Base-by-base conservation (phyloP, 2,113 vertebrate species). In the Formicarius rufipectus region DNA sequence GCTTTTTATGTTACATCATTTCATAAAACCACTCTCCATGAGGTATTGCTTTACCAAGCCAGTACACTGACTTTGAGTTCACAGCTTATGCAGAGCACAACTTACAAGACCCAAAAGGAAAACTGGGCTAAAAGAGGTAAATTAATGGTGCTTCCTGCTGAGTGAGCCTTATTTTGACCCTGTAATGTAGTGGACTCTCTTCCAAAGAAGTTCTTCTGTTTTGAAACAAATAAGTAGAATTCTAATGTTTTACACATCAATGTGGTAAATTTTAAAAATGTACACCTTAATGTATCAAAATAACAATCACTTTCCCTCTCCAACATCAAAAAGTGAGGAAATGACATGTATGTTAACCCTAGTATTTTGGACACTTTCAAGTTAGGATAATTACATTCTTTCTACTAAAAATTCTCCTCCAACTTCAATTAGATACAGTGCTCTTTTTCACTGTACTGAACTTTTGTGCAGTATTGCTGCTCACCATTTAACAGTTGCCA, bases 351-450 rank as follows among this genome's bases (percentile, higher is more conserved):
- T 40, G 44, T 55, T 64, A 88, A 69, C 60, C 5, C 8, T 35
- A 37, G 17, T 24, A 64, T 52, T 88, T 59, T 93, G 75, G 84
- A 82, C 30, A 50, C 6, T 56, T 94, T 94, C 71, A 87, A 91
- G 55, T 73, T 42, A 55, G 50, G 75, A 49, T 88, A 90, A 93
- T 93, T 91, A 40, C 87, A 88, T 85, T 93, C 50, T 85, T 59
- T 39, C 55, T 78, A 39, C 35, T 53, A 88, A 78, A 45, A 82
- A 37, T 93, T 74, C 33, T 93, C 90, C 87, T 71, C 55, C 60
- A 85, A 69, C 69, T 94, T 88, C 69, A 90, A 90, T 94, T 90
- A 93, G 75, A 88, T 52, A 49, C n/a, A 45, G 64, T 74, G 55
- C 45, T 81, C 35, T 77, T 84, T 77, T 88, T 77, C 83, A 74